phyloP scores from a whole-genome alignment of 2,113 vertebrate species.

The Boleophthalmus pectinirostris region DNA sequence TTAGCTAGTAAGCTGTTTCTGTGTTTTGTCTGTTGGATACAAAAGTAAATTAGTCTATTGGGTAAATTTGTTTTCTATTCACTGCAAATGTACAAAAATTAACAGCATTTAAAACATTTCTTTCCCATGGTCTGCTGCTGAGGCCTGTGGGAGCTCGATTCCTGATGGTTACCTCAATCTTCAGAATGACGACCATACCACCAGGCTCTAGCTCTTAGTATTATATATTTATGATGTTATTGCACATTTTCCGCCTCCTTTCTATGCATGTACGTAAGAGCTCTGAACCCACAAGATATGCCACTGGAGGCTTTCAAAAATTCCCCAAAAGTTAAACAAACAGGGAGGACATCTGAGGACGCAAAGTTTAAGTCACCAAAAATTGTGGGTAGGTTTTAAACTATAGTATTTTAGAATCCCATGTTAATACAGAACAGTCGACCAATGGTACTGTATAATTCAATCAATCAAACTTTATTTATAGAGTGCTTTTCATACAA shows the following conservation, averaged over 20 bases:
- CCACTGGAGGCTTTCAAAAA: conserved; percentile 5
- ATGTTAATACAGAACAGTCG: not conserved
- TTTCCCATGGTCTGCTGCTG: not conserved
- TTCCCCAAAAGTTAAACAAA: not conserved
- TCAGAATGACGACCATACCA: conserved; percentile 14
- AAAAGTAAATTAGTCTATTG: not conserved
- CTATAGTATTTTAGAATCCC: not conserved
- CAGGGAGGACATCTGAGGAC: conserved; percentile 9
- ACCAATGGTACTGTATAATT: not conserved
- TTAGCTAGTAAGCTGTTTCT: not conserved
- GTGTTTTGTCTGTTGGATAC: not conserved
- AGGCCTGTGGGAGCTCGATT: not conserved
- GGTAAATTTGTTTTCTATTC: not conserved
- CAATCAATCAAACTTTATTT: too few relatives aligned
- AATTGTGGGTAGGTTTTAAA: not conserved
- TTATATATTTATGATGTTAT: conserved; percentile 49
- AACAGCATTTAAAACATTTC: not conserved
- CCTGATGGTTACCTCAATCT: conserved; percentile 14
- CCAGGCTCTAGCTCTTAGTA: conserved; percentile 3
- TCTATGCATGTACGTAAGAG: conserved; percentile 26
- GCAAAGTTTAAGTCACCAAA: not conserved
- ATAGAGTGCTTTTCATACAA: too few relatives aligned
- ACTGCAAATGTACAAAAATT: not conserved
- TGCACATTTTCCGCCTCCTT: conserved; percentile 10
- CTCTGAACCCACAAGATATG: not conserved